Evolutionary conservation across 2,888 invertebrate genomes (phyloP).

Genomic region (Congeria kusceri): DNA sequence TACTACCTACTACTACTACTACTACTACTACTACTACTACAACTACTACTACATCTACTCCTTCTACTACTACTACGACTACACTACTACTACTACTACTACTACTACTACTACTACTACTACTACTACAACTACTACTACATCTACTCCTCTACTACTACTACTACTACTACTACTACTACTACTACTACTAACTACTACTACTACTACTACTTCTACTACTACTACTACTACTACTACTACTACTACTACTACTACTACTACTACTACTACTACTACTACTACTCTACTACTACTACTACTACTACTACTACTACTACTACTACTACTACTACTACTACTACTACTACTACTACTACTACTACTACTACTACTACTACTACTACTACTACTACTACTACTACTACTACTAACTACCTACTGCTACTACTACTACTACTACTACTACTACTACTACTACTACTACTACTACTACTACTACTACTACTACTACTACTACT

Average conservation of each 20-base stretch:
- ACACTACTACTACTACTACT: no score
- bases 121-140: constrained; percentile 26
- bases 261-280: constrained; percentile 6
- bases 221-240: constrained; percentile 28
- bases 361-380: constrained; percentile 4
- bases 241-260: constrained; percentile 24
- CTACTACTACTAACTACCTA: no score
- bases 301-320: no score
- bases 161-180: constrained; percentile 8
- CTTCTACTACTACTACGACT: no score
- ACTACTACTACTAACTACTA: neutral
- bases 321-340: neutral
- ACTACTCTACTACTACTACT: no score
- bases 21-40: no score
- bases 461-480: constrained; percentile 31
- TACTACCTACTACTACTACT: no score
- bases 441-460: constrained; percentile 9
- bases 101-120: no score
- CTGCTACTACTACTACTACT: no score
- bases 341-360: no score
- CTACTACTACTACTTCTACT: constrained; percentile 24
- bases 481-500: constrained; percentile 29
- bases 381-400: constrained; percentile 12
- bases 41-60: no score
- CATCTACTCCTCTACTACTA: no score